These are phyloP conservation scores for Peromyscus polionotus DNA, from an alignment of 2,113 vertebrate genomes.

Conservation along the genomic window DNA sequence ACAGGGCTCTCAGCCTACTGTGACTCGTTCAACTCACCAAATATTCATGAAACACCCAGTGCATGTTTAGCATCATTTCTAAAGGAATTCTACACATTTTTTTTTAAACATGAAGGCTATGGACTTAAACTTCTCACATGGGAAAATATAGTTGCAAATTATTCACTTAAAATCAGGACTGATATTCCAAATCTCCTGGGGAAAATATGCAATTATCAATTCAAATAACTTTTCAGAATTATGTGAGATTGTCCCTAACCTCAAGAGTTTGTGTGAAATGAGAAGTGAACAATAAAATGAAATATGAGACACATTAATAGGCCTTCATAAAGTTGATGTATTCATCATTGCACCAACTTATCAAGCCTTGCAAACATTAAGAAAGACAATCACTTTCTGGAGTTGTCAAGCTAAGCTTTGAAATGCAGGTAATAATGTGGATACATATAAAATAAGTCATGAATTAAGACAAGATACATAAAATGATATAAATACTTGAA, in stretches of 20 bases:
- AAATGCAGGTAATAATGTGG: neutral
- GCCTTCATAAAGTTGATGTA: neutral
- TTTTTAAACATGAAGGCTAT: neutral
- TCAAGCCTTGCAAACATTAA: neutral
- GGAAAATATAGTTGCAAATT: neutral
- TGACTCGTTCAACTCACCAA: neutral
- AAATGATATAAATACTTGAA: neutral
- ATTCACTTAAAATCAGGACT: neutral
- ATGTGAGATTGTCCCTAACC: neutral
- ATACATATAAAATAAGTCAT: constrained; percentile 16
- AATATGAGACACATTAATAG: neutral
- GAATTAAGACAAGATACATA: neutral
- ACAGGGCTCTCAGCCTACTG: neutral
- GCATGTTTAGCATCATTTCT: neutral
- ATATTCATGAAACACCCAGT: constrained; percentile 34
- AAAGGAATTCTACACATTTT: neutral
- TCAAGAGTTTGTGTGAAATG: neutral
- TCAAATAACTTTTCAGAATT: neutral
- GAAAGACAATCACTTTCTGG: neutral
- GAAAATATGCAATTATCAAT: neutral
- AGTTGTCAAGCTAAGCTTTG: neutral
- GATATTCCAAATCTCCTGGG: neutral
- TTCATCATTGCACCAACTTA: neutral
- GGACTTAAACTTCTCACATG: neutral
- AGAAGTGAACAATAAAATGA: constrained; percentile 6